Percentiles rank a stretch among this genome's conserved stretches.
phyloP scores from a whole-genome alignment of 2,113 vertebrate genomes.

The Alosa alosa region DNA sequence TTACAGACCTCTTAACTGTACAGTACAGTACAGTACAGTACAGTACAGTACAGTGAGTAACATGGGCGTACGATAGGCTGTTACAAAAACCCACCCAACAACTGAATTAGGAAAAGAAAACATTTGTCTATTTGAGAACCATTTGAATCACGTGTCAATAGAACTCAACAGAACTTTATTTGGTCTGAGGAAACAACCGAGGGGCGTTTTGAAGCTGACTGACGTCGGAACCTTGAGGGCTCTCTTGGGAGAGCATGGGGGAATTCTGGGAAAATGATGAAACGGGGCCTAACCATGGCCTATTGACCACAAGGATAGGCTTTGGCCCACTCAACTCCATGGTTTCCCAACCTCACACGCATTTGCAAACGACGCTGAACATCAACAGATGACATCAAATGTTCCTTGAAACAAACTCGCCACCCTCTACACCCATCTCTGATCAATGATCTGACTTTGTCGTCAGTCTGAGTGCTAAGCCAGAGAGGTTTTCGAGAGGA shows the following conservation, averaged over 20 bases:
- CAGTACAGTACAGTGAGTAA: conserved; percentile 33
- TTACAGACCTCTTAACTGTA: not conserved
- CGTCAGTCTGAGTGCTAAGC: not conserved
- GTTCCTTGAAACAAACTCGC: conserved; percentile 39
- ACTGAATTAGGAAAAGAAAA: not conserved
- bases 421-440: conserved; percentile 30
- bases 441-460: conserved; percentile 35
- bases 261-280: not conserved
- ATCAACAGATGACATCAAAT: conserved; percentile 58
- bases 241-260: not conserved
- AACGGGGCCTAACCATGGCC: not conserved
- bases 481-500: conserved; percentile 8
- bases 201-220: not conserved
- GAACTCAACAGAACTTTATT: not conserved
- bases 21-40: not conserved
- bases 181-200: not conserved
- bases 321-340: not conserved
- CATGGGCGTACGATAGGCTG: not conserved
- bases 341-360: not conserved
- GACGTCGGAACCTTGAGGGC: not conserved
- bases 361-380: conserved; percentile 40
- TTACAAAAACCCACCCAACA: not conserved
- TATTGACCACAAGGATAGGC: not conserved
- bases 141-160: not conserved
- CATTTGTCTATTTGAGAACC: too few species aligned